phyloP scores from a whole-genome alignment of 2,888 invertebrate species.

The Xanthorhoe spadicearia region DNA sequence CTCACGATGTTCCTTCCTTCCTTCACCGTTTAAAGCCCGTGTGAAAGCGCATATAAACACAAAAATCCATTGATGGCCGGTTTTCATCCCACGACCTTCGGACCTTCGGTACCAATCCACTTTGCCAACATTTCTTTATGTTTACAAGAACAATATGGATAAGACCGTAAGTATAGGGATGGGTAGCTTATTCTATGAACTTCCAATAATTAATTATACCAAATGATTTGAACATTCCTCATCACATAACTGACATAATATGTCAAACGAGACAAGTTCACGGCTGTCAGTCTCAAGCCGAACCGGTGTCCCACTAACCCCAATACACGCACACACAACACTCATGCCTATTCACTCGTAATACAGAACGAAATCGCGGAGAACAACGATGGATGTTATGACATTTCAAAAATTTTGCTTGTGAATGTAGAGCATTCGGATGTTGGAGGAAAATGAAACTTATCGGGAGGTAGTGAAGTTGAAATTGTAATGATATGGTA shows the following conservation, averaged over 20 bases:
- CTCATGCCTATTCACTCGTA: conserved; percentile 9
- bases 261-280: conserved; percentile 71
- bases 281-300: conserved; percentile 57
- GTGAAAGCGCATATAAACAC: too few species aligned
- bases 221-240: conserved; percentile 17
- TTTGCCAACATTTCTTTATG: too few species aligned
- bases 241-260: conserved; percentile 53
- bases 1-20: too few species aligned
- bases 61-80: too few species aligned
- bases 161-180: too few species aligned
- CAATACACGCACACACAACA: conserved; percentile 19
- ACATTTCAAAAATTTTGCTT: conserved; percentile 18
- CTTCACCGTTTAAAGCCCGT: too few species aligned
- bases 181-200: neutral
- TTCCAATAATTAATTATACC: neutral
- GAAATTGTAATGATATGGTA: neutral
- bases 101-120: too few species aligned
- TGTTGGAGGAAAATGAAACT: conserved; percentile 15
- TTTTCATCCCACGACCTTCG: too few species aligned
- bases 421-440: conserved; percentile 21
- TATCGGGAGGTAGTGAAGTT: conserved; percentile 6
- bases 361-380: conserved; percentile 21
- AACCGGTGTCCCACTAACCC: conserved; percentile 66
- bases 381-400: conserved; percentile 20
- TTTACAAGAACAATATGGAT: too few species aligned